phyloP scores from a whole-genome alignment of 2,113 vertebrate species.

The Onychostruthus taczanowskii region DNA sequence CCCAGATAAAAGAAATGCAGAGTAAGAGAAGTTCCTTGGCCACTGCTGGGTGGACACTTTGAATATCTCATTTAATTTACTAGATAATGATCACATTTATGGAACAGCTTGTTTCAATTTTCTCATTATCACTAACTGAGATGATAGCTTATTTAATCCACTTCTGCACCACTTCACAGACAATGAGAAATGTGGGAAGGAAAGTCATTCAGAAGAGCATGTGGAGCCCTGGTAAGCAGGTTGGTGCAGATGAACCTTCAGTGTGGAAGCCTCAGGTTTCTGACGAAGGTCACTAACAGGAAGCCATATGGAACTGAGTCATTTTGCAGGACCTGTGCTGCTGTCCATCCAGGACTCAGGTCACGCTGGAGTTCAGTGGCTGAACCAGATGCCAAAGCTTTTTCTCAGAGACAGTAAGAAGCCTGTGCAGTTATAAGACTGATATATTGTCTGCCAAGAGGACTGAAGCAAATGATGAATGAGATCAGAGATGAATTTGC shows the following conservation, averaged over 20 bases:
- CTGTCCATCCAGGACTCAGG: not conserved
- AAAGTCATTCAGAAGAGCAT: not conserved
- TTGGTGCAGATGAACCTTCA: not conserved
- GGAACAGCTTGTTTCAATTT: constrained; percentile 57
- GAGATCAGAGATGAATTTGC: constrained; percentile 50
- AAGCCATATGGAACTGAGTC: not conserved
- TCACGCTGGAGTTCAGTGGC: not conserved
- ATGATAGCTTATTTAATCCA: constrained; percentile 46
- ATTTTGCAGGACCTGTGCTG: not conserved
- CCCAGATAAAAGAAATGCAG: constrained; percentile 1
- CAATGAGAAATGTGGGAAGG: constrained; percentile 22
- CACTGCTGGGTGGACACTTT: constrained; percentile 21
- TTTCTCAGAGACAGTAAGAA: not conserved
- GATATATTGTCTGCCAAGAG: not conserved
- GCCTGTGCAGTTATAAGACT: not conserved
- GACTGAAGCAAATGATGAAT: constrained; percentile 42
- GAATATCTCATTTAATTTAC: constrained; percentile 56
- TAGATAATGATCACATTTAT: constrained; percentile 51
- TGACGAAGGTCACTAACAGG: not conserved
- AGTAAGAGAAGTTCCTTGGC: constrained; percentile 12
- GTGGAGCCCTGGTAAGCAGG: not conserved
- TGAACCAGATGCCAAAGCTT: not conserved
- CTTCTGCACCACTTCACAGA: constrained; percentile 29
- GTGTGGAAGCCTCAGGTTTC: not conserved
- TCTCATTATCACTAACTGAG: constrained; percentile 34